A percentile compares a stretch with the other conserved stretches of the same genome.
phyloP scores from a whole-genome alignment of 2,888 invertebrate species.

The Drosophila paranaensis region DNA sequence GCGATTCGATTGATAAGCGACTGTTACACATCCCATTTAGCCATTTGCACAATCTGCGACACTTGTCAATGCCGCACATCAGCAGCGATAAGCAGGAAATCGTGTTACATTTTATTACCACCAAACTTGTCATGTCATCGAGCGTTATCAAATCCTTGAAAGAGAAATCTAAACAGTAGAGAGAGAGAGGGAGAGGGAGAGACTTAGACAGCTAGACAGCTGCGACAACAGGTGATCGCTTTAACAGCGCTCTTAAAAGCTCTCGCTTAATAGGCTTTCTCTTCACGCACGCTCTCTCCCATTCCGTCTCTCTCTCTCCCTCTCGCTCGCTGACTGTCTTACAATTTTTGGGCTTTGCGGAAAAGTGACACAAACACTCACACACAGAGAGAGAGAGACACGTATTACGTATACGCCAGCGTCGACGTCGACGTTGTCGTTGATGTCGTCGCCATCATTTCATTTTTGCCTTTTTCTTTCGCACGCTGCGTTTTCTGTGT shows the following conservation, averaged over 20 bases:
- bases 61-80: constrained; percentile 27
- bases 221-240: constrained; percentile 62
- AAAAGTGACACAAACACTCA: constrained; percentile 57
- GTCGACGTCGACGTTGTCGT: constrained; percentile 32
- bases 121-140: too few species aligned
- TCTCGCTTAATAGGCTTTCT: constrained; percentile 35
- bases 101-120: constrained; percentile 25
- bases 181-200: background rate
- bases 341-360: constrained; percentile 71
- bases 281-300: constrained; percentile 3
- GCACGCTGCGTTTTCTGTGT: constrained; percentile 55
- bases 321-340: constrained; percentile 38
- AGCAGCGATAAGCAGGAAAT: constrained; percentile 17
- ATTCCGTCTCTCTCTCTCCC: constrained; percentile 3
- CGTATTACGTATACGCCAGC: constrained; percentile 68
- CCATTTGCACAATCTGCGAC: constrained; percentile 29
- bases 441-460: constrained; percentile 45
- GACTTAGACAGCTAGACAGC: background rate
- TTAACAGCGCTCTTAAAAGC: constrained; percentile 48
- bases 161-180: constrained; percentile 7
- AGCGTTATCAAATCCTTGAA: constrained; percentile 27
- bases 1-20: constrained; percentile 55
- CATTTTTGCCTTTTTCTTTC: constrained; percentile 64
- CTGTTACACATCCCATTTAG: constrained; percentile 29
- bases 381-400: too few species aligned